phyloP scores from a whole-genome alignment of 2,113 vertebrate species.

The Phalacrocorax brasilianus region DNA sequence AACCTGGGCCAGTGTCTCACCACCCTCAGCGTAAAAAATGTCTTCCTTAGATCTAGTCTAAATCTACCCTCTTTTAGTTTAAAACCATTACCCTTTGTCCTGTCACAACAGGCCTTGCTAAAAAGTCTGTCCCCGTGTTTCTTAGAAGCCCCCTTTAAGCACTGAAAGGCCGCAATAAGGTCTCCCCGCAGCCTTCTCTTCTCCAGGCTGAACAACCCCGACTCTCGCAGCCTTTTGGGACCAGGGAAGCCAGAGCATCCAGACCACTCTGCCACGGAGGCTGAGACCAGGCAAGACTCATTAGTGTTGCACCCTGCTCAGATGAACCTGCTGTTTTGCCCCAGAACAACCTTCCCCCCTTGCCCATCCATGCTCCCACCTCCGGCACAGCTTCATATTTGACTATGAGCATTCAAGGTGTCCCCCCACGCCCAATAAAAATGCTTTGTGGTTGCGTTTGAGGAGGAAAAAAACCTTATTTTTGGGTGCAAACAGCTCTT shows the following conservation, averaged over 20 bases:
- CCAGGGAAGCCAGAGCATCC: neutral
- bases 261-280: rapidly evolving
- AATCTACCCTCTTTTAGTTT: neutral
- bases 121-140: neutral
- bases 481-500: neutral
- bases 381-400: neutral
- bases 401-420: neutral
- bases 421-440: neutral
- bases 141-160: neutral
- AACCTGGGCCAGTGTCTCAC: rapidly evolving
- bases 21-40: rapidly evolving
- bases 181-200: rapidly evolving
- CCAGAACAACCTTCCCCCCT: neutral
- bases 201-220: neutral
- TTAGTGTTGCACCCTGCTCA: neutral
- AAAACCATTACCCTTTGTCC: neutral
- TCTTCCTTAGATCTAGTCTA: neutral
- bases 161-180: rapidly evolving
- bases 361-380: neutral
- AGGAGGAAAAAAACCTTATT: neutral
- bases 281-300: neutral
- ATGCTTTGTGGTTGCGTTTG: rapidly evolving
- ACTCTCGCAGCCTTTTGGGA: neutral
- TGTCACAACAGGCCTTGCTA: rapidly evolving
- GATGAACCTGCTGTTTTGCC: neutral